These are phyloP conservation scores for Chymomyza procnemis DNA, from an alignment of 2,888 invertebrate species.

Conservation along the genomic window DNA sequence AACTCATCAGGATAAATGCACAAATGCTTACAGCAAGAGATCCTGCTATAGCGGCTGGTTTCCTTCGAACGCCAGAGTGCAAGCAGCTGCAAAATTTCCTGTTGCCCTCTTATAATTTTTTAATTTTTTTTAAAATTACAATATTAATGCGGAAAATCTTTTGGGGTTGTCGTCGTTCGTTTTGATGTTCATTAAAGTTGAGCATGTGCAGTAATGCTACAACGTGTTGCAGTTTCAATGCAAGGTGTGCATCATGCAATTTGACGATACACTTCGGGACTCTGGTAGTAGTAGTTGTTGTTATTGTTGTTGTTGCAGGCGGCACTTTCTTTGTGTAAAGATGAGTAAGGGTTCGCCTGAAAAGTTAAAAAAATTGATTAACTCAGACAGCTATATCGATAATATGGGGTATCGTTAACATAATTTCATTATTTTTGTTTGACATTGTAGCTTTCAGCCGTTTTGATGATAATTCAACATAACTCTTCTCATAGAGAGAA, in stretches of 20 bases:
- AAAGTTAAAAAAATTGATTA: no score
- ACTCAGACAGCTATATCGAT: no score
- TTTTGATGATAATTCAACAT: no score
- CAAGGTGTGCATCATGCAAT: conserved; percentile 42
- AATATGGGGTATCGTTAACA: no score
- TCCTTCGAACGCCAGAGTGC: background rate
- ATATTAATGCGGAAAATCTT: conserved; percentile 61
- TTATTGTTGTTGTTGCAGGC: conserved; percentile 22
- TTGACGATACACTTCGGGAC: conserved; percentile 23
- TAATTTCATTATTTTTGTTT: no score
- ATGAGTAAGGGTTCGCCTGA: no score
- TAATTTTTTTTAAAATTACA: conserved; percentile 44
- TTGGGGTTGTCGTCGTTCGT: conserved; percentile 37
- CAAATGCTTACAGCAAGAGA: conserved; percentile 12
- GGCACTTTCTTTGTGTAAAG: background rate
- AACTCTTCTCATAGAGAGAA: no score
- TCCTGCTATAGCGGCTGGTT: background rate
- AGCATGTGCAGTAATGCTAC: no score
- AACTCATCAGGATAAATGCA: conserved; percentile 10
- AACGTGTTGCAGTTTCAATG: background rate
- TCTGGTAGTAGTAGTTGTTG: no score
- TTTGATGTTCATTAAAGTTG: background rate
- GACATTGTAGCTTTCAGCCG: no score
- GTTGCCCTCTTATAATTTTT: conserved; percentile 4
- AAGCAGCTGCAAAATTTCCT: conserved; percentile 32